phyloP scores from a whole-genome alignment of 1,140 invertebrate genomes.

The Cherax destructor region DNA sequence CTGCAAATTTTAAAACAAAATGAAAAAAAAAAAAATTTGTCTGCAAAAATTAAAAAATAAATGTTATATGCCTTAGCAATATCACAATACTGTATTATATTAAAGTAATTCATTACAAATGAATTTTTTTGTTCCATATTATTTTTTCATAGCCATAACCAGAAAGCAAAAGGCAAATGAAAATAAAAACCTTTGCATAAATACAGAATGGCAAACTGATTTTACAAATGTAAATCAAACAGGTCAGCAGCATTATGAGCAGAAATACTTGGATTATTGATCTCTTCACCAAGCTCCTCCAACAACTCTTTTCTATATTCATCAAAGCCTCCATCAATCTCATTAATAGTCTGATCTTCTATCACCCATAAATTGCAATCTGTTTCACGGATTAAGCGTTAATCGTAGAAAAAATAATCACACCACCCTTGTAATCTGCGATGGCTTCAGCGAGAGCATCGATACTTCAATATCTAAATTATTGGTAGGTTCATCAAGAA shows the following conservation, averaged over 20 bases:
- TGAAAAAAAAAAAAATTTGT: too few relatives aligned
- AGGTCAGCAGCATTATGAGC: slow-evolving; percentile 80
- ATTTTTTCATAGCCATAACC: neutral
- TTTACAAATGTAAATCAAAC: neutral
- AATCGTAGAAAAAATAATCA: slow-evolving; percentile 99
- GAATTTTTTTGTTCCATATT: too few relatives aligned
- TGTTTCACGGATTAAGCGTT: slow-evolving; percentile 97
- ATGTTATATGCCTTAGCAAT: too few relatives aligned
- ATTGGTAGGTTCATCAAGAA: slow-evolving; percentile 98
- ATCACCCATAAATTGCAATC: slow-evolving; percentile 97
- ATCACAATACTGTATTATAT: too few relatives aligned
- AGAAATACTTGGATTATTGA: slow-evolving; percentile 94
- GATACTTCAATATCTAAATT: slow-evolving; percentile 99
- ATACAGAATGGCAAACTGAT: neutral
- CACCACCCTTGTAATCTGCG: slow-evolving; percentile 92
- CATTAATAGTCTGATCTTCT: slow-evolving; percentile 95
- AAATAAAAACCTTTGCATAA: neutral
- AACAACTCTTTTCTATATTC: slow-evolving; percentile 98
- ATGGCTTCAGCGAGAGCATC: slow-evolving; percentile 99
- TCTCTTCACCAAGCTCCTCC: slow-evolving; percentile 93
- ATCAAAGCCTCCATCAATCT: slow-evolving; percentile 99
- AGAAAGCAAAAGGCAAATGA: neutral
- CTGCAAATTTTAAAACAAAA: too few relatives aligned
- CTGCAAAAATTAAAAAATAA: too few relatives aligned
- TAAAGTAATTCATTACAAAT: too few relatives aligned